These are phyloP conservation scores for Nemotelus nigrinus DNA, from an alignment of 2,888 invertebrate species.

Conservation along the genomic window DNA sequence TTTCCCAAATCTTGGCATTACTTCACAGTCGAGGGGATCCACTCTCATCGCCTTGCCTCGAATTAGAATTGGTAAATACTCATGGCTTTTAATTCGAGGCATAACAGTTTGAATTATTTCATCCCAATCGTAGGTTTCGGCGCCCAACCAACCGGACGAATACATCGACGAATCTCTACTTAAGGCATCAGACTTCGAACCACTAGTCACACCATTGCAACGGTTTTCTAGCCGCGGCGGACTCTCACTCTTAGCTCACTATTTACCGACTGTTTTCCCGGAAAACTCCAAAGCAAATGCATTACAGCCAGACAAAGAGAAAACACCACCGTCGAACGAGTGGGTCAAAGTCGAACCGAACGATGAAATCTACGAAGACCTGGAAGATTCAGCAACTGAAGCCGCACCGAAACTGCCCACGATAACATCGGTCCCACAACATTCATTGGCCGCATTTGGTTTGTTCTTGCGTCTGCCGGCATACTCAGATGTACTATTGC, in stretches of 20 bases:
- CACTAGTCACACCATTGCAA: constrained; percentile 72
- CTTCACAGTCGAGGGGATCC: constrained; percentile 67
- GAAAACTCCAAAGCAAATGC: constrained; percentile 74
- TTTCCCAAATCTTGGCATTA: constrained; percentile 70
- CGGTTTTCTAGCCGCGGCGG: constrained; percentile 91
- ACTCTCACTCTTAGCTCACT: constrained; percentile 86
- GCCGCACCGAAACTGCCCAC: constrained; percentile 67
- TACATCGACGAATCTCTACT: constrained; percentile 54
- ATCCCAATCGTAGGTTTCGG: constrained; percentile 12
- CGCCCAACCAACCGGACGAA: constrained; percentile 51
- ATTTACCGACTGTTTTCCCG: constrained; percentile 88
- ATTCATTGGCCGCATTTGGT: constrained; percentile 90
- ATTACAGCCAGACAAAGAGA: constrained; percentile 63
- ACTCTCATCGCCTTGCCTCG: constrained; percentile 67
- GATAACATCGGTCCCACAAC: constrained; percentile 81
- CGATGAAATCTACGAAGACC: constrained; percentile 72
- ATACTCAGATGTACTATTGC: constrained; percentile 88
- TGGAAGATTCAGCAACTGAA: constrained; percentile 68
- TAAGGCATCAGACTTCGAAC: constrained; percentile 61
- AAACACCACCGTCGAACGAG: constrained; percentile 62
- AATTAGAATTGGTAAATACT: constrained; percentile 57
- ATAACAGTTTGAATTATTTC: background rate
- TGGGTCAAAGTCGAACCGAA: constrained; percentile 68
- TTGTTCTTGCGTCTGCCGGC: constrained; percentile 88
- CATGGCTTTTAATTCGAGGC: background rate